A percentile compares a stretch with the other conserved stretches of the same genome.
phyloP scores from a whole-genome alignment of 2,797 vertebrate genomes.

The Agapornis canus region DNA sequence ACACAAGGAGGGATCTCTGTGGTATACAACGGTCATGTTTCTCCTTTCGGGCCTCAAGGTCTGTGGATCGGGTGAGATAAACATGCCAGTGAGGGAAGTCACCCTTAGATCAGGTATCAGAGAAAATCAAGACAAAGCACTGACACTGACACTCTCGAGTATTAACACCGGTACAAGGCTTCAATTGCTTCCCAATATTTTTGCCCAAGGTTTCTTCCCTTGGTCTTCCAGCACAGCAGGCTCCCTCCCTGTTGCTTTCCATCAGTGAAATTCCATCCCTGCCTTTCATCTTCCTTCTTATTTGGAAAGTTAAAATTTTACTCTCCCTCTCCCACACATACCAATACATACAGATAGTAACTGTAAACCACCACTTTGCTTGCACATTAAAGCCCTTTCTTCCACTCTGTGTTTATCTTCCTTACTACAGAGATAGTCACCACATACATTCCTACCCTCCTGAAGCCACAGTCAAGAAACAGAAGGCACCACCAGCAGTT shows the following conservation, averaged over 20 bases:
- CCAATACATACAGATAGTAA: not conserved
- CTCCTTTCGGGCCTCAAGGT: not conserved
- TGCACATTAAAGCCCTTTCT: not conserved
- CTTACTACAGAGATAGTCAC: not conserved
- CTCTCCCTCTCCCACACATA: not conserved
- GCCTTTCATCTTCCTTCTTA: not conserved
- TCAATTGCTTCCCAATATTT: not conserved
- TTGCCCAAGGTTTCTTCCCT: not conserved
- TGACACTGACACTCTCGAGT: not conserved
- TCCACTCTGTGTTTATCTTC: not conserved
- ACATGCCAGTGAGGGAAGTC: not conserved
- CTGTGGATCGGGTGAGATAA: accelerated
- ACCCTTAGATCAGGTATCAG: not conserved
- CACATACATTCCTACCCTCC: too few species aligned
- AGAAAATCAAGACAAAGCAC: not conserved
- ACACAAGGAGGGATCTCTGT: not conserved
- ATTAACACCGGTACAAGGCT: not conserved
- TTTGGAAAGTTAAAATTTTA: not conserved
- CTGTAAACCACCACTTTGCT: not conserved
- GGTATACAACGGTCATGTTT: accelerated
- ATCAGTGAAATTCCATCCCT: not conserved
- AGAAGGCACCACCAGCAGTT: not conserved
- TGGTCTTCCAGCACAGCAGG: not conserved
- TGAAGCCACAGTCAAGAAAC: not conserved
- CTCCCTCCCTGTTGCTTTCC: not conserved